phyloP scores from a whole-genome alignment of 2,113 vertebrate genomes.

The Leptobrachium leishanense region DNA sequence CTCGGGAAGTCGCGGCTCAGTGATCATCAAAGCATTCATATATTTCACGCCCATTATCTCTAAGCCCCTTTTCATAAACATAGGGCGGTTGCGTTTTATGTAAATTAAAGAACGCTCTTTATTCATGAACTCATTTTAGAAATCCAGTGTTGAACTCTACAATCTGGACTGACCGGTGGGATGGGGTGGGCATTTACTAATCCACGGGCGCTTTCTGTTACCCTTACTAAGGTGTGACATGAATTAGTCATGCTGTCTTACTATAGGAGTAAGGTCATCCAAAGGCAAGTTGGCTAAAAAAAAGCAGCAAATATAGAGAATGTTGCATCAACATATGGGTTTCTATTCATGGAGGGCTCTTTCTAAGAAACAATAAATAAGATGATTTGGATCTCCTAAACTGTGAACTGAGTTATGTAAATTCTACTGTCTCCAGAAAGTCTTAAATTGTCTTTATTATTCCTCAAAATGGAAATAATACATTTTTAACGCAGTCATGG shows the following conservation, averaged over 20 bases:
- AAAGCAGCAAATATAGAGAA: background rate
- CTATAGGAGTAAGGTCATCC: conserved; percentile 9
- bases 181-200: background rate
- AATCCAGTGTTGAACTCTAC: background rate
- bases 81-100: background rate
- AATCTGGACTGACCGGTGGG: background rate
- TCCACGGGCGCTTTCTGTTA: background rate
- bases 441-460: too few species aligned
- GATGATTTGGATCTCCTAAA: too few species aligned
- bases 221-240: conserved; percentile 14
- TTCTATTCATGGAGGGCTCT: background rate
- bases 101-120: conserved; percentile 2
- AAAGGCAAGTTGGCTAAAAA: background rate
- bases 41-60: too few species aligned
- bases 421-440: too few species aligned
- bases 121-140: background rate
- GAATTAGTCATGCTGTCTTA: conserved; percentile 9
- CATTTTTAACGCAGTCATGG: too few species aligned
- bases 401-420: too few species aligned
- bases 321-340: conserved; percentile 6
- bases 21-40: too few species aligned
- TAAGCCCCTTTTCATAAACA: background rate
- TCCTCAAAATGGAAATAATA: too few species aligned
- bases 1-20: too few species aligned
- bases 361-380: background rate